A percentile compares a stretch with the other conserved stretches of the same genome.
phyloP scores from a whole-genome alignment of 2,888 invertebrate species.

The Andrena praecox region DNA sequence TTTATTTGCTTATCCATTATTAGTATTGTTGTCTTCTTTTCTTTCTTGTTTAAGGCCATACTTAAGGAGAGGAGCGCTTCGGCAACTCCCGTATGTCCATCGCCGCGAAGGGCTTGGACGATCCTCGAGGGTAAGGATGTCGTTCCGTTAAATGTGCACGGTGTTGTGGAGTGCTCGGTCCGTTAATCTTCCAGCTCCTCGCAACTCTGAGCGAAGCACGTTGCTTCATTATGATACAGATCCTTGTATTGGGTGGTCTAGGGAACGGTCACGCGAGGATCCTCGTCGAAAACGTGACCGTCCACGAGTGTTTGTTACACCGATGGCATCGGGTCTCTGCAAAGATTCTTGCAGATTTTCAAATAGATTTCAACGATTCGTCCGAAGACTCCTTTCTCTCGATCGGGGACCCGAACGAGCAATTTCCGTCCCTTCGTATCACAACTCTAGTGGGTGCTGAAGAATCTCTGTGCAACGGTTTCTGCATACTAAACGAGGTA shows the following conservation, averaged over 20 bases:
- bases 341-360: background rate
- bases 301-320: slow-evolving; percentile 8
- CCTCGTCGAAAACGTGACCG: slow-evolving; percentile 21
- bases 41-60: slow-evolving; percentile 67
- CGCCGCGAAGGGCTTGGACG: slow-evolving; percentile 25
- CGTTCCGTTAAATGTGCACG: background rate
- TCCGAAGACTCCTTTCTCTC: background rate
- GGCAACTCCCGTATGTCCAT: slow-evolving; percentile 38
- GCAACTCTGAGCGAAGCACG: background rate
- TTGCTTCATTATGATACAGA: slow-evolving; percentile 12
- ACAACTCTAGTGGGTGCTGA: background rate
- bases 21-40: slow-evolving; percentile 20
- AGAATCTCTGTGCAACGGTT: background rate
- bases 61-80: slow-evolving; percentile 58
- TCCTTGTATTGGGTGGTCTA: background rate
- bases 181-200: background rate
- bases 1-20: slow-evolving; percentile 35
- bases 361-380: background rate
- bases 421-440: background rate
- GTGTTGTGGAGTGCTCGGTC: slow-evolving; percentile 7
- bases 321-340: background rate
- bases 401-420: background rate
- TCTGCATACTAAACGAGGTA: background rate
- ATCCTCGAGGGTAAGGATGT: slow-evolving; percentile 6
- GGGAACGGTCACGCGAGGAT: slow-evolving; percentile 6